Conservation (phyloP, 2,113 vertebrate genomes). For the Ornithorhynchus anatinus region DNA sequence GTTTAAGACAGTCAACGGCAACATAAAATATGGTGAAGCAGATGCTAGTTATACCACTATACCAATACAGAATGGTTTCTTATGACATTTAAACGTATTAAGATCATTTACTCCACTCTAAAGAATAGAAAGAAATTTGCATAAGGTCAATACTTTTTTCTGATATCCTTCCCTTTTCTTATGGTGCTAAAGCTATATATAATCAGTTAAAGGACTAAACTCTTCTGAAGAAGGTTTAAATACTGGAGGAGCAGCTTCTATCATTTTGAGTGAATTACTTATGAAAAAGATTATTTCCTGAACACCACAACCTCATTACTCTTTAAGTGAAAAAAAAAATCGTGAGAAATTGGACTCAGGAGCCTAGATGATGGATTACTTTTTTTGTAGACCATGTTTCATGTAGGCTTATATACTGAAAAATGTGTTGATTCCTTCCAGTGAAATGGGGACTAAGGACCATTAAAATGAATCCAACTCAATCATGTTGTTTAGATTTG, state of each 20-base stretch:
- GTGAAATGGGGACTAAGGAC: neutral
- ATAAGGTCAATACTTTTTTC: neutral
- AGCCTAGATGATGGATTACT: conserved; percentile 7
- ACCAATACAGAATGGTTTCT: neutral
- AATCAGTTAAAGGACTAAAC: conserved; percentile 38
- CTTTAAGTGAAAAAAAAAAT: conserved; percentile 13
- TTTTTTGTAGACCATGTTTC: too few relatives aligned
- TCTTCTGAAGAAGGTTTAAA: neutral
- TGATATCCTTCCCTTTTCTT: conserved; percentile 1
- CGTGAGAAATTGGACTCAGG: conserved; percentile 12
- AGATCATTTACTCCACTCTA: conserved; percentile 22
- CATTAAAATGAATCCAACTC: neutral
- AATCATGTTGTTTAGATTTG: neutral
- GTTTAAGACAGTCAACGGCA: neutral
- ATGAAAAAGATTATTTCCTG: conserved; percentile 31
- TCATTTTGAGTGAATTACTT: neutral
- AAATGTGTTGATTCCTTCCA: neutral
- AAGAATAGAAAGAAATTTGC: conserved; percentile 12
- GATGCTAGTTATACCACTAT: neutral
- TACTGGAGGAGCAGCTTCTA: neutral
- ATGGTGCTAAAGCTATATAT: conserved; percentile 10
- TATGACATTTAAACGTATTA: conserved; percentile 4
- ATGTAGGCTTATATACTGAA: conserved; percentile 8
- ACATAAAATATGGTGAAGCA: neutral
- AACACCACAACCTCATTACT: neutral